Base-by-base conservation (phyloP, 2,888 invertebrate genomes). In the Tigriopus californicus region DNA sequence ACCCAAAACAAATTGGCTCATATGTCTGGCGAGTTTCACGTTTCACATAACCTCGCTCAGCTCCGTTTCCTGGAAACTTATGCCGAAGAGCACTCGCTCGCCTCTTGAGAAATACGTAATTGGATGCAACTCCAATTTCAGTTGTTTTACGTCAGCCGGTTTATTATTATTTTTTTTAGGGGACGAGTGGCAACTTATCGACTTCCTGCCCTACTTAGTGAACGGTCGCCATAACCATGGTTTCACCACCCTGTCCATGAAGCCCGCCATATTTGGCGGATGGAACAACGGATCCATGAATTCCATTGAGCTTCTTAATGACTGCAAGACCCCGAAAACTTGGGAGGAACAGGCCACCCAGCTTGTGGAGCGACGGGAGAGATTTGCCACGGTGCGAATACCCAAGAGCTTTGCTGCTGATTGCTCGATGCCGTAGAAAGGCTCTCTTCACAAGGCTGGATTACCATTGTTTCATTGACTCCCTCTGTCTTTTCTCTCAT, bases 221-320 rank as follows among this genome's bases (percentile, higher is more conserved):
- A 46, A 41, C 10, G 42, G 42, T 13, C 15, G 56, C 8, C 56
- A 56, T 33, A 44, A 56, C 24, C 56, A 56, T 46, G 56, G 56
- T 22, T 18, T 46, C 11, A 22, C 56, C 44, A 56, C 20, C 20
- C 33, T 56, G 20, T 20, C 20, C 44, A n/a, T 24, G 15, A 56
- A 44, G 10, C 56, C 56, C 13, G 20, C 44, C 22, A 20, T 56
- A 24, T 46, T 56, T 46, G 56, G 56, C 13, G 56, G 56, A 12
- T 56, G 56, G 56, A 56, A 56, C 56, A 56, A 56, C 44, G 56
- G 56, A 42, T 18, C 46, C 10, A 22, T 56, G 22, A 46, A n/a
- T 15, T 42, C 42, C 42, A 46, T 56, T 42, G 56, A 56, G 15
- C n/a, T 13, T 13, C 20, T 56, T 12, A 25, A 56, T 33, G 20